Evolutionary conservation across 2,113 vertebrate genomes (phyloP).

Genomic region (Periophthalmodon schlosseri): DNA sequence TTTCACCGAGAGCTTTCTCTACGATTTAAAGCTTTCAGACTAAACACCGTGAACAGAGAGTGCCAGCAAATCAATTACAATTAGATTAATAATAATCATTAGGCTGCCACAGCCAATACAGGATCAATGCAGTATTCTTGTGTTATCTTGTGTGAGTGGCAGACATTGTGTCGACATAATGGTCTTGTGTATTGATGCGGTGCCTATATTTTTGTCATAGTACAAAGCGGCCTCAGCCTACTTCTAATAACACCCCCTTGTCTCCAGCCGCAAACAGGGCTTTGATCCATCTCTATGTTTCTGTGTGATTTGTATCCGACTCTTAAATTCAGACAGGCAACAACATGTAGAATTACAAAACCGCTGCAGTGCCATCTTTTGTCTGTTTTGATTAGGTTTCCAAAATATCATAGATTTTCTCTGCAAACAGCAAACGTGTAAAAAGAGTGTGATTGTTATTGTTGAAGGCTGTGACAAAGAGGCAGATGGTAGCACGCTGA

Average conservation of each 20-base stretch:
- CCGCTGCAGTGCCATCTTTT: slow-evolving; percentile 9
- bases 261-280: slow-evolving; percentile 14
- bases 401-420: neutral
- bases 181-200: slow-evolving; percentile 36
- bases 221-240: slow-evolving; percentile 20
- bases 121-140: slow-evolving; percentile 6
- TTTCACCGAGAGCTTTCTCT: slow-evolving; percentile 8
- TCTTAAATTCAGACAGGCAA: slow-evolving; percentile 48
- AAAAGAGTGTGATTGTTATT: slow-evolving; percentile 12
- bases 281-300: slow-evolving; percentile 49
- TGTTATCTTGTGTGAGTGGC: slow-evolving; percentile 3
- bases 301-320: slow-evolving; percentile 20
- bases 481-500: slow-evolving; percentile 12
- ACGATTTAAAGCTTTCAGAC: slow-evolving; percentile 16
- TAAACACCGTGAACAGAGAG: neutral
- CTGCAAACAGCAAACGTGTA: slow-evolving; percentile 3
- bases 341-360: slow-evolving; percentile 42
- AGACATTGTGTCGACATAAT: slow-evolving; percentile 3
- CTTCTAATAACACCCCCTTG: slow-evolving; percentile 12
- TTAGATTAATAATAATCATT: slow-evolving; percentile 6
- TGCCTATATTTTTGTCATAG: slow-evolving; percentile 28
- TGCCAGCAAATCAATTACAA: slow-evolving; percentile 18
- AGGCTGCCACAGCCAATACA: neutral
- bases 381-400: slow-evolving; percentile 5
- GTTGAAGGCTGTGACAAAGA: slow-evolving; percentile 16